Evolutionary conservation across 1,140 invertebrate species (phyloP).

Genomic region (Saxidomus purpurata): DNA sequence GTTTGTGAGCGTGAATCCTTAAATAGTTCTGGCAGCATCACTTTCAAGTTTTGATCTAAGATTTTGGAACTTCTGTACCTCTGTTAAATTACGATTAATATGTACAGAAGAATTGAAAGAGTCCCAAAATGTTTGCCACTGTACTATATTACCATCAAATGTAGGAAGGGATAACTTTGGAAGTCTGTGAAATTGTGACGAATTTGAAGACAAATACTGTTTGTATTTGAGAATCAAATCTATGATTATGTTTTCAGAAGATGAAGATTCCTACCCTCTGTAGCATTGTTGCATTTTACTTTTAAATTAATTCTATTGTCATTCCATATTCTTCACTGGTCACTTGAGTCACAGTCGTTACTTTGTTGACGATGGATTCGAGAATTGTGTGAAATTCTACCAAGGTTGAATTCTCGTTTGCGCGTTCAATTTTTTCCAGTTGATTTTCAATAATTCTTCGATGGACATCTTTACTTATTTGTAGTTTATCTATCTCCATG

Average conservation of each 20-base stretch:
- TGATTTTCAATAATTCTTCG: not conserved
- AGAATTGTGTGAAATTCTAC: no score
- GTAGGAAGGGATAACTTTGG: constrained; percentile 55
- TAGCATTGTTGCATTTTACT: not conserved
- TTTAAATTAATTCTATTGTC: not conserved
- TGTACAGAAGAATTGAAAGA: constrained; percentile 53
- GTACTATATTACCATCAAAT: constrained; percentile 54
- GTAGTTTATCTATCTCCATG: not conserved
- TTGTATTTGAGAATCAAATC: not conserved
- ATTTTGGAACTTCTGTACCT: constrained; percentile 57
- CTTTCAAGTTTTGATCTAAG: constrained; percentile 53
- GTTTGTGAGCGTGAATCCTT: constrained; percentile 59
- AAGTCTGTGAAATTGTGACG: constrained; percentile 23
- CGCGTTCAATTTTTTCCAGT: not conserved
- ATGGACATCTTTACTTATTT: not conserved
- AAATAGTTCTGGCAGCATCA: constrained; percentile 28
- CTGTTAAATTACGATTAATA: constrained; percentile 29
- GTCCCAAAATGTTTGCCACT: constrained; percentile 65
- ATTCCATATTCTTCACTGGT: not conserved
- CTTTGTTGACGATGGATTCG: not conserved
- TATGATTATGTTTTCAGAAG: not conserved
- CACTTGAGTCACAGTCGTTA: not conserved
- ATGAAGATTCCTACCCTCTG: not conserved
- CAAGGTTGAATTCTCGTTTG: not conserved
- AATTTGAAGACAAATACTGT: not conserved